These are phyloP conservation scores for Actinostola sp. DNA, from an alignment of 92 coral and sea anemone genomes.

Conservation along the genomic window DNA sequence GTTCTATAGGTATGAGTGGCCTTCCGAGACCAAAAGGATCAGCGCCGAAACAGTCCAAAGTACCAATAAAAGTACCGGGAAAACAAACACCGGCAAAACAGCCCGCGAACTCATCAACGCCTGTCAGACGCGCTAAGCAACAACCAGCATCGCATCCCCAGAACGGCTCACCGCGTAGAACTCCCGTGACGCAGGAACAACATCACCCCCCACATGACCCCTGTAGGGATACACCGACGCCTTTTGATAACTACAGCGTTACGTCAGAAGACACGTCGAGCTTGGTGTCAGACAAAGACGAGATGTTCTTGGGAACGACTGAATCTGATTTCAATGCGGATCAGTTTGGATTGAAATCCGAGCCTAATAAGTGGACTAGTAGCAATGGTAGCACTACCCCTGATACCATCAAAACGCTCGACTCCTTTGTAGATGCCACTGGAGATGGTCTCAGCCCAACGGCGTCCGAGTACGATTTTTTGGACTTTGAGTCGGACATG, in stretches of 20 bases:
- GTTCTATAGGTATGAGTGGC: slow-evolving; percentile 1
- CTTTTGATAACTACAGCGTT: slow-evolving; percentile 33
- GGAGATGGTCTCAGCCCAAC: slow-evolving; percentile 9
- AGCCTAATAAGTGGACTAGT: not conserved
- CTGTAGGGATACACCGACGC: slow-evolving; percentile 28
- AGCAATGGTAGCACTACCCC: slow-evolving; percentile 27
- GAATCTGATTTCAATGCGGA: slow-evolving; percentile 8
- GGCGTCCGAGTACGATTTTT: slow-evolving; percentile 28
- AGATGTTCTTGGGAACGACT: not conserved
- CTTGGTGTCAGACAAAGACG: slow-evolving; percentile 13
- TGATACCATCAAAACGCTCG: slow-evolving; percentile 13
- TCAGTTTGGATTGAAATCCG: too few species aligned
- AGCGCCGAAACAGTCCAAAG: not conserved
- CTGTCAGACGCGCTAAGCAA: not conserved
- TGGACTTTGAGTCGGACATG: slow-evolving; percentile 65
- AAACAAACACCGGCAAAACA: not conserved
- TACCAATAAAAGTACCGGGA: slow-evolving; percentile 15
- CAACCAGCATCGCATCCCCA: not conserved
- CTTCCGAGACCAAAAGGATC: slow-evolving; percentile 10
- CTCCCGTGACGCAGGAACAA: not conserved
- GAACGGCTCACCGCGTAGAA: slow-evolving; percentile 1
- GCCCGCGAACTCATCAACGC: not conserved
- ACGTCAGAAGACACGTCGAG: slow-evolving; percentile 36
- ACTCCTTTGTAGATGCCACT: slow-evolving; percentile 9
- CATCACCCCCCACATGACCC: not conserved